Conservation (phyloP, 2,797 vertebrate species). For the Enteromius anoplus region DNA sequence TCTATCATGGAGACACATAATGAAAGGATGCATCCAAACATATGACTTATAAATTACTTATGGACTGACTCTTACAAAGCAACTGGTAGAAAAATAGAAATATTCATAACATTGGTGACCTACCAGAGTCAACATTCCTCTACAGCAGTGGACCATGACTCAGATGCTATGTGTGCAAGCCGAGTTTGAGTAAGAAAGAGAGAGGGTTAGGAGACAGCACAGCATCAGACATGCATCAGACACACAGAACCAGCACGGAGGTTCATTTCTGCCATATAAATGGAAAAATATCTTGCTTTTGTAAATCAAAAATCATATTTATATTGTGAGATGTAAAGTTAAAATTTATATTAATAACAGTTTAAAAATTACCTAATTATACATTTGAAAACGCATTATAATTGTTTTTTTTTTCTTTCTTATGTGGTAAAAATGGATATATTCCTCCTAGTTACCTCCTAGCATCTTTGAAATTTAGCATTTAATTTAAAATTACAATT, state of each 20-base stretch:
- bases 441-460: slow-evolving; percentile 28
- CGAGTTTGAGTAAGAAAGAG: slow-evolving; percentile 59
- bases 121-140: slow-evolving; percentile 91
- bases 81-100: neutral
- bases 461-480: slow-evolving; percentile 22
- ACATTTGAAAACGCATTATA: neutral
- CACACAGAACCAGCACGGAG: neutral
- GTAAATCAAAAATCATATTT: neutral
- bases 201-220: slow-evolving; percentile 65
- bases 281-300: neutral
- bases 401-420: neutral
- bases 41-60: neutral
- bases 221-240: slow-evolving; percentile 26
- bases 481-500: neutral
- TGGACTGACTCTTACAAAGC: neutral
- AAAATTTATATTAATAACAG: neutral
- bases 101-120: slow-evolving; percentile 39
- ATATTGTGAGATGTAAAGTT: neutral
- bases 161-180: slow-evolving; percentile 87
- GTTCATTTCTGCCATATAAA: neutral
- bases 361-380: neutral
- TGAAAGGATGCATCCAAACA: neutral
- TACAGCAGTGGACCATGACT: slow-evolving; percentile 93
- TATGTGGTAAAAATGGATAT: neutral
- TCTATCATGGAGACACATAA: neutral